phyloP scores from a whole-genome alignment of 92 coral and sea anemone species.

The Paragorgia papillata region DNA sequence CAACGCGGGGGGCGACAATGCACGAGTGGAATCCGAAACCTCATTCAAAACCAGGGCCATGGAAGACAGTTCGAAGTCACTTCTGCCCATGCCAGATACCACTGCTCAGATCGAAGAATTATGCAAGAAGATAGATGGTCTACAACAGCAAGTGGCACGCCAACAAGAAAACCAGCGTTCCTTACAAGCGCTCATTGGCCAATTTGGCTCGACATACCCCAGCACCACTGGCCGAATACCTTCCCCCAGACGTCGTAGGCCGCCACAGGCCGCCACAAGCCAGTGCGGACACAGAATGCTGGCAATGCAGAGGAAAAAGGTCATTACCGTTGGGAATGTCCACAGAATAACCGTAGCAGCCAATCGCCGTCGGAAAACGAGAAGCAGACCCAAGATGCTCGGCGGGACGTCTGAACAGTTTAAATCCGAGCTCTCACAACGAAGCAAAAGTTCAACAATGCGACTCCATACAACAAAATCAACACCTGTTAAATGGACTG shows the following conservation, averaged over 20 bases:
- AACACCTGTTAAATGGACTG: constrained; percentile 29
- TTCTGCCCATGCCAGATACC: neutral
- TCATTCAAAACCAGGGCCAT: neutral
- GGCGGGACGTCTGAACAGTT: too few species aligned
- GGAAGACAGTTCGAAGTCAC: neutral
- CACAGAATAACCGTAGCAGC: neutral
- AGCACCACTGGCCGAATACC: neutral
- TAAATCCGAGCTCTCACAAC: constrained; percentile 21
- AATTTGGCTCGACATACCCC: neutral
- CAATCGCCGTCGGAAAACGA: constrained; percentile 43
- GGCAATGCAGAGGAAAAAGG: too few species aligned
- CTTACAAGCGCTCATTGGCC: neutral
- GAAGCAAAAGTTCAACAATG: constrained; percentile 15
- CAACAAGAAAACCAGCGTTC: neutral
- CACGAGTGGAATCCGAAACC: neutral
- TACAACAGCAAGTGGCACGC: neutral
- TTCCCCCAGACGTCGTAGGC: neutral
- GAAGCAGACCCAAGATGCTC: constrained; percentile 42
- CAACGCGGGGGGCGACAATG: constrained; percentile 11
- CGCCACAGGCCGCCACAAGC: constrained; percentile 14
- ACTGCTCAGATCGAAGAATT: neutral
- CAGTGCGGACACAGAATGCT: neutral
- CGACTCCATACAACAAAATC: neutral
- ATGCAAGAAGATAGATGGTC: constrained; percentile 5
- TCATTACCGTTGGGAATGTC: neutral